Base-by-base conservation (phyloP, 2,888 invertebrate species). In the Drosophila ustulata region DNA sequence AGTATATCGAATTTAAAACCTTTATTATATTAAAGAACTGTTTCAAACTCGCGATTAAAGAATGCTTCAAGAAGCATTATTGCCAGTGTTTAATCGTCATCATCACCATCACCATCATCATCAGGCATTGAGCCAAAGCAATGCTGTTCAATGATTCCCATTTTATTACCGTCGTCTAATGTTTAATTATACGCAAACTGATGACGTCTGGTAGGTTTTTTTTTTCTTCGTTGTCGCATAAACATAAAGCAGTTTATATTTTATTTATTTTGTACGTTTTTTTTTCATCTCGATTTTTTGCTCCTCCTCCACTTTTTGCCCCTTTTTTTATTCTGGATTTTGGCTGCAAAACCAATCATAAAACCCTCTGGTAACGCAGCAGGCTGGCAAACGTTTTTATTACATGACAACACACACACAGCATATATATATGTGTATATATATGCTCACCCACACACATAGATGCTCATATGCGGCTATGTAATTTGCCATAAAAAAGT, bases 401-500 rank as follows among this genome's bases (percentile, higher is more conserved):
- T 64, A 66, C 32, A 69, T 49, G 56, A 47, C 67, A 70, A 63
- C 51, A 66, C 18, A 71, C 34, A 30, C 61, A 58, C 51, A 18
- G 18, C 18, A 59, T 61, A 68, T 47, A 23, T 5, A 37, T 45
- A 59, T 67, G 30, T 46, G 53, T 37, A 30, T 43, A 6, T 18
- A 28, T 18, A 47, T 18, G 46, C 49, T 45, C 39, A 34, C n/a
- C 11, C n/a, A 23, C 50, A 25, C 45, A 47, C 49, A 62, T 41
- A 58, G 47, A 61, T 49, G 50, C 66, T 70, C 74, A 64, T 71
- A 84, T 85, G 88, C 59, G 83, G 71, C 75, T 70, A 75, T 80
- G 82, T 85, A 88, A 85, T 85, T 85, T 85, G 86, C 88, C 88
- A 88, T 86, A 86, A 86, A 84, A 84, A 87, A 85, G 68, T 82